Evolutionary conservation across 2,888 invertebrate species (phyloP).

Genomic region (Artemia sp.): DNA sequence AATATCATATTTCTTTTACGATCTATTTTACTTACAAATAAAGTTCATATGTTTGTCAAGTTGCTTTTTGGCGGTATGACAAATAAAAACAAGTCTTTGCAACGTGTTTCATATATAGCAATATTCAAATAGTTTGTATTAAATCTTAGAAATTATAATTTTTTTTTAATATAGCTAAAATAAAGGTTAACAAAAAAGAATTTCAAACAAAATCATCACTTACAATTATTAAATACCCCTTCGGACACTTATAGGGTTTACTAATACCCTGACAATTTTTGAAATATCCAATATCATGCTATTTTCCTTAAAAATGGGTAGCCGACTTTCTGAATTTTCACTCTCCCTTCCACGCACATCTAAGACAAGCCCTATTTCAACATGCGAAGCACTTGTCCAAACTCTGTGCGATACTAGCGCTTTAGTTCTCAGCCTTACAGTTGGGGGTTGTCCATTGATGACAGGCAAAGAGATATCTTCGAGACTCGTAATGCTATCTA

Average conservation of each 20-base stretch:
- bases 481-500: slow-evolving; percentile 29
- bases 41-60: no score
- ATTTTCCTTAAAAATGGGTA: slow-evolving; percentile 29
- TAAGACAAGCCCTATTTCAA: slow-evolving; percentile 66
- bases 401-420: slow-evolving; percentile 60
- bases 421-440: slow-evolving; percentile 53
- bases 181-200: no score
- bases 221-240: slow-evolving; percentile 44
- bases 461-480: background rate
- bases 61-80: no score
- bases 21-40: no score
- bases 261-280: slow-evolving; percentile 65
- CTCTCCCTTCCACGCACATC: slow-evolving; percentile 43
- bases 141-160: no score
- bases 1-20: no score
- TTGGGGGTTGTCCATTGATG: slow-evolving; percentile 34
- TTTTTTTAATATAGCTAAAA: no score
- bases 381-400: slow-evolving; percentile 78
- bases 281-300: slow-evolving; percentile 58
- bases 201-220: no score
- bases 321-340: slow-evolving; percentile 29
- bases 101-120: no score
- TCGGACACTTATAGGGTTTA: slow-evolving; percentile 73
- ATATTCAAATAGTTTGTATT: no score
- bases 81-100: no score